These are phyloP conservation scores for Adoxophyes honmai DNA, from an alignment of 1,140 invertebrate genomes.

Conservation along the genomic window DNA sequence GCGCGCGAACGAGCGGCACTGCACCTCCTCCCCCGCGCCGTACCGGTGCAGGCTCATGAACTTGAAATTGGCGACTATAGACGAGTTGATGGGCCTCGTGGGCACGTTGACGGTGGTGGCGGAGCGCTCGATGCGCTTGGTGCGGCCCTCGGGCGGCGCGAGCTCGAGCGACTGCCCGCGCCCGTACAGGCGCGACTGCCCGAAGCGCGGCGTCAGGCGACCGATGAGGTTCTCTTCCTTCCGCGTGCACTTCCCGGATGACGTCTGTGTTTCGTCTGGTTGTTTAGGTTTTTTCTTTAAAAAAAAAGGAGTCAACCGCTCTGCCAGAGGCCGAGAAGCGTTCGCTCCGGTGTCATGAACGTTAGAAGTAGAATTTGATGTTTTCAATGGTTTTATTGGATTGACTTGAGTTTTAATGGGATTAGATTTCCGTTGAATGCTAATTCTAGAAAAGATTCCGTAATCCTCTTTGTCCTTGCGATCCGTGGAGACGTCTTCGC, in stretches of 20 bases:
- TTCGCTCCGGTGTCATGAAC: slow-evolving; percentile 53
- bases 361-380: slow-evolving; percentile 63
- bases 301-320: slow-evolving; percentile 66
- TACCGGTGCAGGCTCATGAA: slow-evolving; percentile 64
- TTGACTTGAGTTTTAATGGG: slow-evolving; percentile 59
- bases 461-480: slow-evolving; percentile 43
- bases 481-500: slow-evolving; percentile 21
- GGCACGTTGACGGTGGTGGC: slow-evolving; percentile 61
- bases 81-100: slow-evolving; percentile 58
- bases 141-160: slow-evolving; percentile 32
- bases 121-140: slow-evolving; percentile 60
- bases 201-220: slow-evolving; percentile 62
- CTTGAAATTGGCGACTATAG: slow-evolving; percentile 59
- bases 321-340: slow-evolving; percentile 56
- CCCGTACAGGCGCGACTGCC: slow-evolving; percentile 57
- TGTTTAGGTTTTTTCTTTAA: slow-evolving; percentile 69
- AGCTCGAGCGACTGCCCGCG: slow-evolving; percentile 64
- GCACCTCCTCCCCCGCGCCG: slow-evolving; percentile 54
- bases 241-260: slow-evolving; percentile 26
- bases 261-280: slow-evolving; percentile 36
- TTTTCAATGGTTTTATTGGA: slow-evolving; percentile 52
- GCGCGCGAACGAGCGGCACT: slow-evolving; percentile 43
- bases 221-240: slow-evolving; percentile 68
- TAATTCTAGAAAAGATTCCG: slow-evolving; percentile 63
- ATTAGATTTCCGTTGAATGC: slow-evolving; percentile 69